Percentiles rank a stretch among this genome's conserved stretches.
These are phyloP conservation scores for Podilymbus podiceps DNA, from an alignment of 2,113 vertebrate genomes.

Conservation along the genomic window DNA sequence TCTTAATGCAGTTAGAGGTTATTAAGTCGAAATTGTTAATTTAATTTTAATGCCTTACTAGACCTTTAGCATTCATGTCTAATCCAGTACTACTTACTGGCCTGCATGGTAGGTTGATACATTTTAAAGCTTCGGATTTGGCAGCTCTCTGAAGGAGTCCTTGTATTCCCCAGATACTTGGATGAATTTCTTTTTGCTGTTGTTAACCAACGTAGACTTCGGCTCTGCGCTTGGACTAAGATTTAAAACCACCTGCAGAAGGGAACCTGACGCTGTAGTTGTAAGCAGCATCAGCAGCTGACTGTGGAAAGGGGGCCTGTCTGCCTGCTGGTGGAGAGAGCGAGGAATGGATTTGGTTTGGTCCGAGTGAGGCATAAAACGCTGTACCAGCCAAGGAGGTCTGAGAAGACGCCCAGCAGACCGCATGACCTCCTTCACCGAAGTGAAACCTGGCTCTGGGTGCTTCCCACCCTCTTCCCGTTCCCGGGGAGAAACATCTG, in stretches of 20 bases:
- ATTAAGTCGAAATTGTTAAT: neutral
- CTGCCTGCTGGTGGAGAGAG: neutral
- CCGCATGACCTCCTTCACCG: neutral
- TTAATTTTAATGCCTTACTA: constrained; percentile 28
- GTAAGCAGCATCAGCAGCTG: neutral
- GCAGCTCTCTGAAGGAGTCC: neutral
- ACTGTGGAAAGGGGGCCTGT: neutral
- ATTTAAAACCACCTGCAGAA: neutral
- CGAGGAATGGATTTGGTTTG: neutral
- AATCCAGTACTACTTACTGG: neutral
- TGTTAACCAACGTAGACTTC: neutral
- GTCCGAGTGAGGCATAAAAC: neutral
- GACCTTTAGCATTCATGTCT: neutral
- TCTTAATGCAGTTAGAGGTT: neutral
- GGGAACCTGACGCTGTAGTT: neutral
- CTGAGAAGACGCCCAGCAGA: constrained; percentile 1
- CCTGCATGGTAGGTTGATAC: neutral
- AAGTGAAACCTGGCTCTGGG: neutral
- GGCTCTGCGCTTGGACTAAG: neutral
- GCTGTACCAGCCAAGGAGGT: neutral
- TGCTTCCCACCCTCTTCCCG: neutral
- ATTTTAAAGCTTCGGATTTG: neutral
- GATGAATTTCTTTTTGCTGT: neutral
- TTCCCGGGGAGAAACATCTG: neutral
- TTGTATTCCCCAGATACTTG: neutral